Percentiles rank a stretch among this genome's conserved stretches.
Conservation (phyloP, 2,113 vertebrate genomes). For the Boulengerochromis microlepis region DNA sequence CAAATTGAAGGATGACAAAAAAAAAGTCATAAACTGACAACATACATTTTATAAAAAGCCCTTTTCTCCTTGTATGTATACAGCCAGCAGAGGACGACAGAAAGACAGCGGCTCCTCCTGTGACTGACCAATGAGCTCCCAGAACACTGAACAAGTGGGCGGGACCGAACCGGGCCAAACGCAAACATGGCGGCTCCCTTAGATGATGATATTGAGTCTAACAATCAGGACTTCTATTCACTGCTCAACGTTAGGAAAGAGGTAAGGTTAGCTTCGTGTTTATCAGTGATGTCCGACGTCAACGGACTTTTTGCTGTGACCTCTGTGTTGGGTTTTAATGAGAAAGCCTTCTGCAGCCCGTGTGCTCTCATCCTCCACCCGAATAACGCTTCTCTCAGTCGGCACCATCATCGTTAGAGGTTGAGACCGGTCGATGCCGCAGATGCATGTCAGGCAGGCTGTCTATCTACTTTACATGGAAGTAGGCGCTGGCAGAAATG, state of each 20-base stretch:
- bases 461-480: not conserved
- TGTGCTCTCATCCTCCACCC: not conserved
- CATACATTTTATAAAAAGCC: not conserved
- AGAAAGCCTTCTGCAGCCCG: not conserved
- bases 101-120: not conserved
- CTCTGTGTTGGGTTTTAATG: not conserved
- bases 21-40: not conserved
- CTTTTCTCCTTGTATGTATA: not conserved
- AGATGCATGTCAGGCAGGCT: not conserved
- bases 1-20: not conserved
- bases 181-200: conserved; percentile 91
- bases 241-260: conserved; percentile 88
- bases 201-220: conserved; percentile 79
- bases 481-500: not conserved
- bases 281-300: not conserved
- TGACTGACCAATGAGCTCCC: conserved; percentile 26
- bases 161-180: conserved; percentile 66
- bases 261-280: conserved; percentile 65
- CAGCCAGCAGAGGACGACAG: conserved; percentile 22
- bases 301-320: not conserved
- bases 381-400: not conserved
- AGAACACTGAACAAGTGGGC: conserved; percentile 20
- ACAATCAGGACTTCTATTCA: conserved; percentile 90
- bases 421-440: not conserved
- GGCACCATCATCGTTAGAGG: not conserved